A percentile compares a stretch with the other conserved stretches of the same genome.
phyloP scores from a whole-genome alignment of 2,888 invertebrate genomes.

The Nasonia oneida region DNA sequence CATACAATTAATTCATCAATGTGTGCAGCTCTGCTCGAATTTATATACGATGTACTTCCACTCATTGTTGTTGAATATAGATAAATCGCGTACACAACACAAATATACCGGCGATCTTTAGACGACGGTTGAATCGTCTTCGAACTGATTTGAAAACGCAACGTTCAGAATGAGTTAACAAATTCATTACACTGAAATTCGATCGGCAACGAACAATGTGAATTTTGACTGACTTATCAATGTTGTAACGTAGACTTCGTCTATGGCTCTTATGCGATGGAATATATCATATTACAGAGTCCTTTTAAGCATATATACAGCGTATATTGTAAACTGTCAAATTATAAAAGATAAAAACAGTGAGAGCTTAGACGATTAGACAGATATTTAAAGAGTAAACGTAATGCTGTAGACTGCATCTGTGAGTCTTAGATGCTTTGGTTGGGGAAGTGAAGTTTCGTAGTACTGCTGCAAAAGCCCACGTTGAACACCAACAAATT shows the following conservation, averaged over 20 bases:
- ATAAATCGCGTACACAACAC: neutral
- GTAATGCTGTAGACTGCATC: constrained; percentile 16
- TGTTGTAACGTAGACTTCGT: constrained; percentile 39
- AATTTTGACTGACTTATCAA: constrained; percentile 53
- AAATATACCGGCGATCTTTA: neutral
- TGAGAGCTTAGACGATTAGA: neutral
- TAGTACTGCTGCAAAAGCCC: neutral
- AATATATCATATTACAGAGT: neutral
- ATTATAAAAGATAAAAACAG: constrained; percentile 33
- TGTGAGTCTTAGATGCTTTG: neutral
- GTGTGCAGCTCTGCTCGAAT: constrained; percentile 25
- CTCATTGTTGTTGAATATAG: constrained; percentile 5
- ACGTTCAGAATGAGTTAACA: neutral
- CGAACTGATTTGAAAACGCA: neutral
- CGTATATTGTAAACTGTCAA: constrained; percentile 37
- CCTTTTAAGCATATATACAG: constrained; percentile 26
- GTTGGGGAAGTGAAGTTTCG: constrained; percentile 15
- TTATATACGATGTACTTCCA: constrained; percentile 44
- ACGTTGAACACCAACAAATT: constrained; percentile 47
- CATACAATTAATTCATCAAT: neutral
- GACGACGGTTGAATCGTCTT: neutral
- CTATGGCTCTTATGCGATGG: neutral
- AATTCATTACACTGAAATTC: constrained; percentile 19
- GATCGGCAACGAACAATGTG: constrained; percentile 41
- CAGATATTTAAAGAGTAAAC: neutral